Conservation (phyloP, 2,797 vertebrate genomes). For the Micrastur ruficollis region DNA sequence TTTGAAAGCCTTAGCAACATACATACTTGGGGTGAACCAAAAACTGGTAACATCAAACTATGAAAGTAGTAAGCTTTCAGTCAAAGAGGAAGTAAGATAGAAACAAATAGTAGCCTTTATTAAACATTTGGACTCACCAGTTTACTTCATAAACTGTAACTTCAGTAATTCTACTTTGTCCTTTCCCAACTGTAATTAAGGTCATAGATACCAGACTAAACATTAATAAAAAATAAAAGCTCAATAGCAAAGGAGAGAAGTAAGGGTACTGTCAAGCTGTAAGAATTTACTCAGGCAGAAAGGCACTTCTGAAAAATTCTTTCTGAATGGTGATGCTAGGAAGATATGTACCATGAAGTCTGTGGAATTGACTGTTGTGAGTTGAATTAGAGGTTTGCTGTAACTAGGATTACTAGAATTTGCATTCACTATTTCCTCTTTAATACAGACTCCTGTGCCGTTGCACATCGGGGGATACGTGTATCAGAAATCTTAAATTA, state of each 20-base stretch:
- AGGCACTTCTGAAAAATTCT: not conserved
- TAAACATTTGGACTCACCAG: not conserved
- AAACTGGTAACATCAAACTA: not conserved
- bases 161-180: not conserved
- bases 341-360: not conserved
- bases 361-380: not conserved
- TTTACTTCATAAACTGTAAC: not conserved
- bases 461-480: not conserved
- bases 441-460: not conserved
- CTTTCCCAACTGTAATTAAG: not conserved
- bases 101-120: not conserved
- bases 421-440: not conserved
- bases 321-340: not conserved
- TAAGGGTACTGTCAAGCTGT: not conserved
- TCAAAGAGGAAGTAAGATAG: not conserved
- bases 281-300: not conserved
- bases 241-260: not conserved
- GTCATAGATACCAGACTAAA: not conserved
- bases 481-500: not conserved
- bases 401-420: not conserved
- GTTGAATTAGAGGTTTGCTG: not conserved
- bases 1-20: not conserved
- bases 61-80: not conserved
- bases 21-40: not conserved
- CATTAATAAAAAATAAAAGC: not conserved